Evolutionary conservation across 1,140 invertebrate species (phyloP), one percentile per base, ranked within the genome.

Genomic region (Drosophila dunni): DNA sequence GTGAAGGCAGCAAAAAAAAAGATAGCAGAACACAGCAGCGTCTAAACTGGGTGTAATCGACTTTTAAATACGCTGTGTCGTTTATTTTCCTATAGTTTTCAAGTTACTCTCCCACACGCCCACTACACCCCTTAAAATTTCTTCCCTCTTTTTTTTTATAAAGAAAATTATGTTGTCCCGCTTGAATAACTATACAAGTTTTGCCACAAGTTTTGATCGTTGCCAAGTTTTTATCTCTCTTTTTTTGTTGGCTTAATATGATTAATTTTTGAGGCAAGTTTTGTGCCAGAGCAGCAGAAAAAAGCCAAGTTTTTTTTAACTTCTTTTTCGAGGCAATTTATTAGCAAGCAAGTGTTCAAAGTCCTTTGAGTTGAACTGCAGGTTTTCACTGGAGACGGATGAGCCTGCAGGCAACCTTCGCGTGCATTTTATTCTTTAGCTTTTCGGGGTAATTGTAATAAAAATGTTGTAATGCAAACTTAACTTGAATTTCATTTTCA

Each of bases 231-330:
- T 24, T 24, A 24, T 29, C 24, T 3, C 24, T 5, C 5, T 29
- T 29, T 29, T 29, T 9, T 15, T 44, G 45, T 36, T 53, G 57
- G 64, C 60, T 58, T 67, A 54, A 83, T 86, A 78, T 88, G 69
- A 86, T 86, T 88, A 79, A 86, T 88, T 74, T 79, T 83, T 78
- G 58, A 66, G 36, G 45, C 73, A 70, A 58, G 46, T 77, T 68
- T 70, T 57, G 24, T 45, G 56, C 56, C 51, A 68, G 61, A 46
- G 11, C 34, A 7, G 58, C 67, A 36, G 9, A 46, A 68, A 80
- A 72, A 44, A 34, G 48, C 57, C 42, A 42, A 34, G 10, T 51
- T 63, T 42, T 20, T 20, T 20, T 2, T 2, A 2, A 2, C 17
- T 20, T 20, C 2, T 17, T 64, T 78, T 42, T 29, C 20, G 36